Evolutionary conservation across 2,888 invertebrate genomes (phyloP).

Genomic region (Deladenus siricidicola): DNA sequence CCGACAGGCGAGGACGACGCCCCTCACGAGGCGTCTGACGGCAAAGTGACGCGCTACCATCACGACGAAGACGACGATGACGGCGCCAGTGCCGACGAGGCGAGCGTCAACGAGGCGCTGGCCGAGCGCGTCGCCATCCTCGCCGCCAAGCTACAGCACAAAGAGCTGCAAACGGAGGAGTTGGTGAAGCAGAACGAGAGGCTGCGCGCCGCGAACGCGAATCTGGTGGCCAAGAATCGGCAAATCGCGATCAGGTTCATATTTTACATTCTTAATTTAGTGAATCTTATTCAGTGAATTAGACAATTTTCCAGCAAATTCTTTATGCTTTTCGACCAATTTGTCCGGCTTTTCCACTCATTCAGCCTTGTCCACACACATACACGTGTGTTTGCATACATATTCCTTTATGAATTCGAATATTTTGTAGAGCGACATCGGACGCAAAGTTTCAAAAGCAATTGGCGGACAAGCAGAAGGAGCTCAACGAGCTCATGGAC

Average conservation of each 20-base stretch:
- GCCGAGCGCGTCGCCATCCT: constrained; percentile 19
- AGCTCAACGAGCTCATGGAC: constrained; percentile 34
- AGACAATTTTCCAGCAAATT: no score
- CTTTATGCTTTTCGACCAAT: no score
- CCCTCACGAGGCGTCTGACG: no score
- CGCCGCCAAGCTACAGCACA: constrained; percentile 29
- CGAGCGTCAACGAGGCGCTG: not conserved
- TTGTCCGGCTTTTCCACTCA: no score
- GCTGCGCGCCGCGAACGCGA: constrained; percentile 27
- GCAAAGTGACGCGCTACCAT: no score
- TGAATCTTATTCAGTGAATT: no score
- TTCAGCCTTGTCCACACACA: no score
- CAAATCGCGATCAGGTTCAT: constrained; percentile 25
- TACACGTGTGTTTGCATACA: no score
- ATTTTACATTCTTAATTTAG: not conserved
- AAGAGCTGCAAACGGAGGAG: constrained; percentile 35
- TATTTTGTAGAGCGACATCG: constrained; percentile 15
- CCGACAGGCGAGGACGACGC: no score
- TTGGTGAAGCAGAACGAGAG: constrained; percentile 28
- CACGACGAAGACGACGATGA: no score
- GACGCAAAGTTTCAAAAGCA: constrained; percentile 35
- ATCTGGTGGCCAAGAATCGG: constrained; percentile 31
- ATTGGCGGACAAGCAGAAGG: constrained; percentile 35
- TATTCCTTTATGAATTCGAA: not conserved
- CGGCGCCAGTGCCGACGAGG: not conserved